A percentile compares a stretch with the other conserved stretches of the same genome.
Evolutionary conservation across 2,113 vertebrate species (phyloP).

Genomic region (Numenius arquata): DNA sequence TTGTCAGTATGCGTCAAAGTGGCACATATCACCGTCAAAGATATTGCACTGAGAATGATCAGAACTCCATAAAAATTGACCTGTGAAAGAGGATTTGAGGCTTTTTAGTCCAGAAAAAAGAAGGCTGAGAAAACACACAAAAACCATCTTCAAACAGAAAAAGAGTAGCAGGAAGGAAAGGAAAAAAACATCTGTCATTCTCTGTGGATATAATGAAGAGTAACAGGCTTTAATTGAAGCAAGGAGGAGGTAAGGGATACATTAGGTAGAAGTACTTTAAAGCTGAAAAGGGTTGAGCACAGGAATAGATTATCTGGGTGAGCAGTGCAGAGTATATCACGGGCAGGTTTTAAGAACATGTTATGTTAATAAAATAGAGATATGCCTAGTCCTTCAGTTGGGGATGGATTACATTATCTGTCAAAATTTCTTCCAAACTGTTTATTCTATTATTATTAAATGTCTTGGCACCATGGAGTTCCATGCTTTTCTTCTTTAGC

Average conservation of each 20-base stretch:
- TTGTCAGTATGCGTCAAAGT: background rate
- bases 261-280: background rate
- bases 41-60: background rate
- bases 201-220: background rate
- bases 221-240: background rate
- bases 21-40: background rate
- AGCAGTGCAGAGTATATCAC: background rate
- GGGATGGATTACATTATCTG: background rate
- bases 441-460: background rate
- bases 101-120: background rate
- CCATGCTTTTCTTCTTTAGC: background rate
- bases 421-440: background rate
- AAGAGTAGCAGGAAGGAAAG: background rate
- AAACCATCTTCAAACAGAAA: background rate
- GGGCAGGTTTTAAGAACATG: background rate
- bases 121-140: background rate
- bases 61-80: background rate
- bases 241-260: background rate
- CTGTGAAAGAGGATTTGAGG: background rate
- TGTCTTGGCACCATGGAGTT: background rate
- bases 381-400: background rate
- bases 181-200: background rate
- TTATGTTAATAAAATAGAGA: background rate
- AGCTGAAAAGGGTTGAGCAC: background rate
- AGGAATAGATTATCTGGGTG: background rate